A percentile compares a stretch with the other conserved stretches of the same genome.
Evolutionary conservation across 2,113 vertebrate species (phyloP).

Genomic region (Pangasianodon gigas): DNA sequence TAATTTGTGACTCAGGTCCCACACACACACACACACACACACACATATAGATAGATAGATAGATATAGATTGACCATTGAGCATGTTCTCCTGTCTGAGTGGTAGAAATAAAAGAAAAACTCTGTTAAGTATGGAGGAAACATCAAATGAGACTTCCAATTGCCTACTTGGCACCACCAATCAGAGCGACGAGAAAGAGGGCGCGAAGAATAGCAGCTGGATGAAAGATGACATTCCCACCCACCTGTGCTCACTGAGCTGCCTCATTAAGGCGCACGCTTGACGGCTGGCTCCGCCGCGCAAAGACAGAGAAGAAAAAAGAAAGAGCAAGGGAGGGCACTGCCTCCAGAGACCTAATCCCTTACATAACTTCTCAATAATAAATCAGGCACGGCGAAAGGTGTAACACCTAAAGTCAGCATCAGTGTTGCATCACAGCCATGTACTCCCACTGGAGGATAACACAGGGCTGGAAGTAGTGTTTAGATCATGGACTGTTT

Average conservation of each 20-base stretch:
- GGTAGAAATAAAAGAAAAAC: not conserved
- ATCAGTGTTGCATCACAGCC: constrained; percentile 10
- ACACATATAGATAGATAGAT: not conserved
- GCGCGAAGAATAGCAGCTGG: not conserved
- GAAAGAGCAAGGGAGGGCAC: not conserved
- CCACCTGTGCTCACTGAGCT: constrained; percentile 48
- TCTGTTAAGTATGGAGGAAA: constrained; percentile 21
- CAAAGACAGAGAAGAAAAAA: constrained; percentile 26
- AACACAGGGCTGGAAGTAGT: not conserved
- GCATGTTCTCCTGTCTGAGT: not conserved
- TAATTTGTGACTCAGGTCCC: not conserved
- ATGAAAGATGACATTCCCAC: constrained; percentile 50
- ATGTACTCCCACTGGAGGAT: not conserved
- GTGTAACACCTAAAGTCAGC: constrained; percentile 2
- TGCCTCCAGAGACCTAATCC: constrained; percentile 42
- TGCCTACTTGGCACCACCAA: constrained; percentile 22
- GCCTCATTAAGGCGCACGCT: constrained; percentile 39
- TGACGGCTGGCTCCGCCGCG: constrained; percentile 42
- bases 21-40: not conserved
- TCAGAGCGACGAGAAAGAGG: not conserved
- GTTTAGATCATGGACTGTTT: not conserved
- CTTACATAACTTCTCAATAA: constrained; percentile 48
- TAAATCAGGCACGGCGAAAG: constrained; percentile 24
- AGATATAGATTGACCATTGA: not conserved
- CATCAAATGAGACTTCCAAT: constrained; percentile 42